Evolutionary conservation across 2,797 vertebrate genomes (phyloP), one percentile per base, ranked within the genome.

Genomic region (Melanotaenia parkinsoni): DNA sequence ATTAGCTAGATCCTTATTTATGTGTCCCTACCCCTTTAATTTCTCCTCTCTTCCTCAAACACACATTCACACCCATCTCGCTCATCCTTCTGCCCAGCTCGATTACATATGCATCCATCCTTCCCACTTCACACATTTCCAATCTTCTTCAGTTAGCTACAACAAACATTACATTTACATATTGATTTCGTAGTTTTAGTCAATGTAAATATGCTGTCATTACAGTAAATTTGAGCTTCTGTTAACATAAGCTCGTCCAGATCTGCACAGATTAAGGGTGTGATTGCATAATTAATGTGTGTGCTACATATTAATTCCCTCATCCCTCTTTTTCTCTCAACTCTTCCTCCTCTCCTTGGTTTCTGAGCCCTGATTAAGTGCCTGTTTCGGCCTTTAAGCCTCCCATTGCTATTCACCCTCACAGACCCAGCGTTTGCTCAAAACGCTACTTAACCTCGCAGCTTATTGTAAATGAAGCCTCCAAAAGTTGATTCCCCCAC

Each of bases 161-260:
- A 98, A 99, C 98, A 99, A 99, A 99, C 98, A 99, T 98, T 98
- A 97, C 97, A 99, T 99, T 98, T 98, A 98, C 98, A 99, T 99
- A 98, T 97, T 96, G 97, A 99, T 98, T 98, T 96, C 96, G 95
- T 96, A 97, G 97, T 98, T 99, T 99, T 96, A 98, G 97, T 99
- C 97, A 98, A 96, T 99, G 98, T 98, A 99, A 99, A 99, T 99
- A 99, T 97, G 96, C 96, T 95, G 96, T 98, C 97, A 99, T 99
- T 98, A 98, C 96, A 97, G 96, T 98, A 98, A 97, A 99, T 99
- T 97, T 99, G 96, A 95, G 96, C 96, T 96, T 96, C 95, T 97
- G 96, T 98, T 99, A 98, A 98, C 97, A 97, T 94, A 97, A 96
- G 96, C 96, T 96, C 95, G 94, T 97, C 95, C 96, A 97, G 97